These are phyloP conservation scores for Pseudochirops corinnae DNA, from an alignment of 2,797 vertebrate genomes.

Conservation along the genomic window DNA sequence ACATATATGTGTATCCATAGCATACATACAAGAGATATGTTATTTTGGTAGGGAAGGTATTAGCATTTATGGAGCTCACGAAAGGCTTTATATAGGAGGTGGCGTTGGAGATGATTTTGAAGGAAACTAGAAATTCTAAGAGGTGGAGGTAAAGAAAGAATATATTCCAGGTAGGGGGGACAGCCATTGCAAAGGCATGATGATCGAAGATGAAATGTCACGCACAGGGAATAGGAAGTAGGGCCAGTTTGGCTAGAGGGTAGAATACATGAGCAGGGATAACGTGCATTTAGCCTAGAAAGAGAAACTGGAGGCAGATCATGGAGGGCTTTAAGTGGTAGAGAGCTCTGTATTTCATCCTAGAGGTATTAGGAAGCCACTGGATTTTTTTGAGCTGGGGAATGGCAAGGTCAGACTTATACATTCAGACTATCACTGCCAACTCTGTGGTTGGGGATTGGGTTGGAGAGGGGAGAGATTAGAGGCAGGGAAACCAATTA, in stretches of 20 bases:
- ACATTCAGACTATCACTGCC: background rate
- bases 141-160: background rate
- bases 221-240: background rate
- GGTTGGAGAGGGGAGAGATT: background rate
- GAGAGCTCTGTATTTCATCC: background rate
- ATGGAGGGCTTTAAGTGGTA: background rate
- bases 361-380: background rate
- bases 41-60: background rate
- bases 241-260: background rate
- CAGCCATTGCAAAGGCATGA: background rate
- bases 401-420: background rate
- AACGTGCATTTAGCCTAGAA: background rate
- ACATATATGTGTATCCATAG: background rate
- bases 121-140: background rate
- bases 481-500: background rate
- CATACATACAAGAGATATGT: background rate
- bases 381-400: background rate
- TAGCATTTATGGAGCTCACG: background rate
- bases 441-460: background rate
- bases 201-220: background rate
- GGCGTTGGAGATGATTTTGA: background rate
- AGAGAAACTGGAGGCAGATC: background rate
- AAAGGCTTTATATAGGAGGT: background rate
- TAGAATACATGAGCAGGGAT: background rate
- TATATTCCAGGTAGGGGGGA: background rate